phyloP scores from a whole-genome alignment of 2,888 invertebrate species.

The Gnatocerus cornutus region DNA sequence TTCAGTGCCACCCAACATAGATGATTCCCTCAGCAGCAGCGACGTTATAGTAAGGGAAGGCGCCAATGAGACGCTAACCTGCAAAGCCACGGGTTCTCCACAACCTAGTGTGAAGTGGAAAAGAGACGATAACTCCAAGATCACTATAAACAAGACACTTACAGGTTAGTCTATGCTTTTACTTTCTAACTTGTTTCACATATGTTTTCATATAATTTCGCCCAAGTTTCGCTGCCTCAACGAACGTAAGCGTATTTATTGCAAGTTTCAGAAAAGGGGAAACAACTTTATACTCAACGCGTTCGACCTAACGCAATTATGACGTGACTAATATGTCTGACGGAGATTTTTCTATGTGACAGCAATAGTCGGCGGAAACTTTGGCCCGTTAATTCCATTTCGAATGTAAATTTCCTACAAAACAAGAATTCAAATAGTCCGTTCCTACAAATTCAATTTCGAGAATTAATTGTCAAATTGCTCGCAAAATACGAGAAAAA shows the following conservation, averaged over 20 bases:
- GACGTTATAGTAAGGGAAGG: constrained; percentile 94
- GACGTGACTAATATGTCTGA: constrained; percentile 34
- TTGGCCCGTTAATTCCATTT: constrained; percentile 24
- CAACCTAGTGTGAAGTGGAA: constrained; percentile 93
- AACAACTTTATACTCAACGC: constrained; percentile 27
- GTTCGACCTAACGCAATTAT: constrained; percentile 33
- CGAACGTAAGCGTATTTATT: constrained; percentile 41
- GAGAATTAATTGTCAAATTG: constrained; percentile 40
- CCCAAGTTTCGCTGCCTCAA: constrained; percentile 42
- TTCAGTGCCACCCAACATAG: constrained; percentile 93
- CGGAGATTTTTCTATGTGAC: constrained; percentile 29
- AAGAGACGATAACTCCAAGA: constrained; percentile 90
- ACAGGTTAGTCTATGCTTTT: constrained; percentile 74
- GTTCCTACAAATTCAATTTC: constrained; percentile 35
- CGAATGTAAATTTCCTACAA: constrained; percentile 36
- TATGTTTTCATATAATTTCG: constrained; percentile 47
- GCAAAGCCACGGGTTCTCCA: constrained; percentile 92
- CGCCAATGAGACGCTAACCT: constrained; percentile 90
- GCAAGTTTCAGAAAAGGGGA: constrained; percentile 22
- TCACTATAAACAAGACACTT: constrained; percentile 88
- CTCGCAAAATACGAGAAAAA: constrained; percentile 34
- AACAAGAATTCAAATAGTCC: constrained; percentile 38
- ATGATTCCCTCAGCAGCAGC: constrained; percentile 91
- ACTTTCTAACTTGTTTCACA: constrained; percentile 48
- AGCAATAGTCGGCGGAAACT: constrained; percentile 29